Conservation (phyloP, 2,888 invertebrate species). For the Caenorhabditis parvicauda region DNA sequence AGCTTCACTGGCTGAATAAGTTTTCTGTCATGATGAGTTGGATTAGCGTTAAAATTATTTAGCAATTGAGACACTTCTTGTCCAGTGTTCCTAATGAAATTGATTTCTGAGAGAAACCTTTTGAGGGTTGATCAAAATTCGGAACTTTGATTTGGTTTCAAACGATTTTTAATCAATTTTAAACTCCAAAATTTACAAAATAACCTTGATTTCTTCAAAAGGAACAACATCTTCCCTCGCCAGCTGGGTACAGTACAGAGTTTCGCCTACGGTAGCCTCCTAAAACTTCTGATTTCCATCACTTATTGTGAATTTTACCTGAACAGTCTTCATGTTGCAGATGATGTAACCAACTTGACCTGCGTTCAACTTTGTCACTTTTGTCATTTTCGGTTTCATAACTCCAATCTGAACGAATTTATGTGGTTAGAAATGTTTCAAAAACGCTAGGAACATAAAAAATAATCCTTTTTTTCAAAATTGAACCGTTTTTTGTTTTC, state of each 20-base stretch:
- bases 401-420: constrained; percentile 71
- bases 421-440: too few relatives aligned
- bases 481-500: neutral
- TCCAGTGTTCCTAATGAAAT: too few relatives aligned
- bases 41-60: too few relatives aligned
- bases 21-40: too few relatives aligned
- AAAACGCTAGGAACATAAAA: too few relatives aligned
- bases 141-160: too few relatives aligned
- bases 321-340: constrained; percentile 76
- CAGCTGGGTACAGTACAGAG: constrained; percentile 37
- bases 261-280: constrained; percentile 58
- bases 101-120: too few relatives aligned
- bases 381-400: constrained; percentile 72
- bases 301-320: constrained; percentile 10
- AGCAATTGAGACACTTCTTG: too few relatives aligned
- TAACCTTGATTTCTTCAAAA: constrained; percentile 69
- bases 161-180: too few relatives aligned
- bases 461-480: neutral
- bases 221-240: constrained; percentile 72
- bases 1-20: constrained; percentile 70
- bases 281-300: neutral
- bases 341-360: constrained; percentile 90
- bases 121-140: too few relatives aligned
- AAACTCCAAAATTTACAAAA: too few relatives aligned
- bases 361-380: constrained; percentile 67